phyloP scores from a whole-genome alignment of 2,113 vertebrate species.

The sheep (Ovis aries) region DNA sequence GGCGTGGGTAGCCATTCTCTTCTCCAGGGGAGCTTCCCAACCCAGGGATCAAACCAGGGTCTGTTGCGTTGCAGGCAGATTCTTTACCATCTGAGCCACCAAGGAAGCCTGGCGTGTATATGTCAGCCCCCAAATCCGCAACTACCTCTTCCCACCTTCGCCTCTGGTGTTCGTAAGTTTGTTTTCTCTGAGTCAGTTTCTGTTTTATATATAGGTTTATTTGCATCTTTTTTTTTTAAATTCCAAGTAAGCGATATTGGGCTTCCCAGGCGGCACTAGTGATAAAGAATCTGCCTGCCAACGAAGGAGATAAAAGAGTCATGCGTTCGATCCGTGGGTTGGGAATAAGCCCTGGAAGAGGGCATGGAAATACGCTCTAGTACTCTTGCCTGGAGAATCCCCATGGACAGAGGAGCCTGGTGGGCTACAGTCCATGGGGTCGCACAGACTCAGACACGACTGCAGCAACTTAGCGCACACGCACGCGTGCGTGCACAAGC shows the following conservation, averaged over 20 bases:
- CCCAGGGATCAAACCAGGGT: background rate
- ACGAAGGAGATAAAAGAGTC: background rate
- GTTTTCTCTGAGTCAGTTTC: background rate
- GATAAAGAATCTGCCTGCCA: background rate
- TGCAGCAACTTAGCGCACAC: background rate
- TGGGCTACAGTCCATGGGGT: background rate
- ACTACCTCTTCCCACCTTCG: background rate
- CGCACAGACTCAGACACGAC: background rate
- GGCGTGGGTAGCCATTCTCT: background rate
- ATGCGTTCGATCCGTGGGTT: accelerated
- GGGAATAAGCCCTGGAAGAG: background rate
- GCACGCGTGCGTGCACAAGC: background rate
- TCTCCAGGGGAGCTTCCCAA: background rate
- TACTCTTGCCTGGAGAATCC: background rate
- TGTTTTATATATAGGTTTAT: background rate
- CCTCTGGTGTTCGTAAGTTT: background rate
- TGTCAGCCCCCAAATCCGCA: background rate
- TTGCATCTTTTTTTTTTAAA: background rate
- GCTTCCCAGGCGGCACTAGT: background rate
- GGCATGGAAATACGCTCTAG: background rate
- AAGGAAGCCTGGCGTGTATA: background rate
- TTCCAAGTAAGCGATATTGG: background rate
- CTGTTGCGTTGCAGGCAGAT: background rate
- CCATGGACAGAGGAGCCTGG: background rate
- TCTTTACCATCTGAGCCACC: background rate